Conservation (phyloP, 2,113 vertebrate species). For the Pachypanchax playfairii region DNA sequence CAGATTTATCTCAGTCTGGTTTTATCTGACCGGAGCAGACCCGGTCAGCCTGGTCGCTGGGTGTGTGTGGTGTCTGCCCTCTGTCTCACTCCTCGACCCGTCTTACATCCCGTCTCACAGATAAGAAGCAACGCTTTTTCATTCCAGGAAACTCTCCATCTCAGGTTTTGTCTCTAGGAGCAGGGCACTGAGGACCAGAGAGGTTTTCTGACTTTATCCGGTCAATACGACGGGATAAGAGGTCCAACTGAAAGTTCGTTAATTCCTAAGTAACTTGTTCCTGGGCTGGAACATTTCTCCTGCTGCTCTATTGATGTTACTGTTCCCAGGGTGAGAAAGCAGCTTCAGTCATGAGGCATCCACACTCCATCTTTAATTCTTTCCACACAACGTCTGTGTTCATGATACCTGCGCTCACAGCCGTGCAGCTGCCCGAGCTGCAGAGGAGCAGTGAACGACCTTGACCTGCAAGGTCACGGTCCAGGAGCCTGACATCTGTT, state of each 20-base stretch:
- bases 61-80: constrained; percentile 29
- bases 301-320: constrained; percentile 67
- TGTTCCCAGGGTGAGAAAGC: constrained; percentile 60
- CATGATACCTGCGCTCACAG: constrained; percentile 2
- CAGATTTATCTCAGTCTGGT: constrained; percentile 50
- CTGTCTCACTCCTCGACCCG: constrained; percentile 45
- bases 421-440: constrained; percentile 54
- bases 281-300: constrained; percentile 57
- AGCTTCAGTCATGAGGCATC: constrained; percentile 58
- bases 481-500: constrained; percentile 83
- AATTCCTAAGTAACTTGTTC: constrained; percentile 70
- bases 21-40: constrained; percentile 67
- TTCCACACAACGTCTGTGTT: background rate
- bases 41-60: constrained; percentile 42
- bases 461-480: constrained; percentile 80
- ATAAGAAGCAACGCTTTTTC: constrained; percentile 61
- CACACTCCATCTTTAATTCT: constrained; percentile 5
- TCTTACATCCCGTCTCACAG: constrained; percentile 64
- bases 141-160: constrained; percentile 52
- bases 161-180: constrained; percentile 45
- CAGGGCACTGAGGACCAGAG: constrained; percentile 36
- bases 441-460: constrained; percentile 47
- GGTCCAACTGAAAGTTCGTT: constrained; percentile 73
- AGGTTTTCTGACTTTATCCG: constrained; percentile 67
- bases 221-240: constrained; percentile 69